Conservation (phyloP, 2,888 invertebrate genomes). For the Oegoconia quadripuncta region DNA sequence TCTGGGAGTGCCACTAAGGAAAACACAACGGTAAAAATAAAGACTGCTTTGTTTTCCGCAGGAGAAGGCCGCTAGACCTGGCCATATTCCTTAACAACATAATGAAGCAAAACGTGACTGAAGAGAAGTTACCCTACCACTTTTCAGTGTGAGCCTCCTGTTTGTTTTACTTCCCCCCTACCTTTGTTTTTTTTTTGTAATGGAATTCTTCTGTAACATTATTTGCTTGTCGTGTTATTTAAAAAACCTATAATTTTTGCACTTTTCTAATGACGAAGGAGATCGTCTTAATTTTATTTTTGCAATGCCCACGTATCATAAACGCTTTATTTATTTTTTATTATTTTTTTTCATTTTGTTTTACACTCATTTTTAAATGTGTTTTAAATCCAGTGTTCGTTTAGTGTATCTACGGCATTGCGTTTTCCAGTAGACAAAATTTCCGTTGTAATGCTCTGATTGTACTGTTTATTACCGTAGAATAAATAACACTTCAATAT, state of each 20-base stretch:
- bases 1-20: neutral
- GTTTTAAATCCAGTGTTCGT: too few species aligned
- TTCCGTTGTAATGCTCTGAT: too few species aligned
- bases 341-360: too few species aligned
- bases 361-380: too few species aligned
- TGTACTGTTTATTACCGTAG: too few species aligned
- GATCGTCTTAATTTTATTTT: too few species aligned
- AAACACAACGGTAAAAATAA: slow-evolving; percentile 4
- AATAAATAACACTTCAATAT: too few species aligned
- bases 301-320: too few species aligned
- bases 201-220: slow-evolving; percentile 37
- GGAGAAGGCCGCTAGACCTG: slow-evolving; percentile 76
- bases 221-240: slow-evolving; percentile 1
- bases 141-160: slow-evolving; percentile 77
- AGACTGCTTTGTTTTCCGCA: slow-evolving; percentile 62
- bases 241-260: neutral
- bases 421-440: too few species aligned
- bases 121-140: slow-evolving; percentile 77
- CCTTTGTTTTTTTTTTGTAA: slow-evolving; percentile 25
- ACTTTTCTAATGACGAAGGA: too few species aligned
- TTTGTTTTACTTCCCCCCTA: slow-evolving; percentile 45
- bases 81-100: slow-evolving; percentile 75
- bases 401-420: too few species aligned
- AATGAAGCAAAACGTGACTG: slow-evolving; percentile 63
- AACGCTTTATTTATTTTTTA: too few species aligned